A percentile compares a stretch with the other conserved stretches of the same genome.
Conservation (phyloP, 2,888 invertebrate species). For the Sarcophaga rosellei region DNA sequence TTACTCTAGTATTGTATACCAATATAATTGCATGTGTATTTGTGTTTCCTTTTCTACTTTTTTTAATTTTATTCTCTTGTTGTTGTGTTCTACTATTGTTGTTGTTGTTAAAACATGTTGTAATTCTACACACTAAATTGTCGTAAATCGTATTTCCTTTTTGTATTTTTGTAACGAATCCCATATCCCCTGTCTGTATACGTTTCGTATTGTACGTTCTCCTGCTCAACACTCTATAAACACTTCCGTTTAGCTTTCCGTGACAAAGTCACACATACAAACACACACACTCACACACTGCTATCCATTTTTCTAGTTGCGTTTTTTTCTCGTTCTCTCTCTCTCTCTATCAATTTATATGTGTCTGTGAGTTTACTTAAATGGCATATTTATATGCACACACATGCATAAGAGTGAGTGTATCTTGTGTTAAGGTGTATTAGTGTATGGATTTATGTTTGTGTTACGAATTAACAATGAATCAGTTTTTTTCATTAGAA, state of each 20-base stretch:
- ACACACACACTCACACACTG: conserved; percentile 14
- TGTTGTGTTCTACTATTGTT: conserved; percentile 38
- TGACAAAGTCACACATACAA: conserved; percentile 60
- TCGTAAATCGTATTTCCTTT: conserved; percentile 68
- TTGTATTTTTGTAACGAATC: background rate
- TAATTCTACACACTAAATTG: conserved; percentile 66
- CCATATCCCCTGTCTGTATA: background rate
- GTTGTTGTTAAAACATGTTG: conserved; percentile 55
- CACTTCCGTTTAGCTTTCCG: conserved; percentile 66
- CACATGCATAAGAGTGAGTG: background rate
- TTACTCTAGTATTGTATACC: background rate
- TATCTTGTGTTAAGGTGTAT: background rate
- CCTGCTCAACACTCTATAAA: conserved; percentile 64
- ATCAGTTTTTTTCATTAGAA: background rate
- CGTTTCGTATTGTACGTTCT: conserved; percentile 20
- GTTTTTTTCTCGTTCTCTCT: conserved; percentile 1
- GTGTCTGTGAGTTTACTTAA: background rate
- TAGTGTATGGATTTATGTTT: background rate
- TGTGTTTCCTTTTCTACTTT: conserved; percentile 5
- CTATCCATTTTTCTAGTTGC: background rate
- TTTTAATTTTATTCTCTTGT: conserved; percentile 11
- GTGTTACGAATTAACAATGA: background rate
- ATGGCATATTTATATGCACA: background rate
- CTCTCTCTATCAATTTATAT: background rate
- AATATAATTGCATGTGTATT: background rate